Evolutionary conservation across 2,797 vertebrate species (phyloP).

Genomic region (Melanotaenia trifasciata): DNA sequence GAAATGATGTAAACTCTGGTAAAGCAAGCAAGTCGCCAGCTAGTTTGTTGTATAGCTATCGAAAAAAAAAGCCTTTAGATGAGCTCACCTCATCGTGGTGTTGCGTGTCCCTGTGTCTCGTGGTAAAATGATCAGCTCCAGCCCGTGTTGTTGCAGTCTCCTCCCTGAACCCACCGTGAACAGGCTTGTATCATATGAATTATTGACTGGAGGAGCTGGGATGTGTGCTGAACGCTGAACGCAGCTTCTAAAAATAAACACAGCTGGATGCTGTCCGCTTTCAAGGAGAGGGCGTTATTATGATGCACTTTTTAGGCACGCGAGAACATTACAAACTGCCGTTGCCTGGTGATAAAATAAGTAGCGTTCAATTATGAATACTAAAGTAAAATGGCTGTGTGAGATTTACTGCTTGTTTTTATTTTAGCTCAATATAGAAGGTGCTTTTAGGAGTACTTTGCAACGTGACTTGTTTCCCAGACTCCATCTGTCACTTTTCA

Average conservation of each 20-base stretch:
- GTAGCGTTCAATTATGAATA: too few relatives aligned
- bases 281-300: conserved; percentile 38
- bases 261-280: conserved; percentile 37
- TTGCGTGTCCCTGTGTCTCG: background rate
- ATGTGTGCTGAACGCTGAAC: conserved; percentile 29
- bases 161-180: conserved; percentile 6
- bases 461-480: conserved; percentile 36
- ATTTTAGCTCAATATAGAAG: background rate
- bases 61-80: background rate
- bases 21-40: background rate
- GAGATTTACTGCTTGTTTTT: background rate
- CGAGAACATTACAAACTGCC: background rate
- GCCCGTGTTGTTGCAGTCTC: background rate
- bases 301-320: conserved; percentile 30
- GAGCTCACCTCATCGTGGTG: conserved; percentile 36
- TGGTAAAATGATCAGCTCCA: background rate
- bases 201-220: conserved; percentile 61
- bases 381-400: too few relatives aligned
- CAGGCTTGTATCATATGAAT: conserved; percentile 57
- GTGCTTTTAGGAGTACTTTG: conserved; percentile 10
- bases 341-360: background rate
- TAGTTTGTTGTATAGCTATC: too few relatives aligned
- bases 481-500: conserved; percentile 64
- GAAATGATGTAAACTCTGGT: background rate
- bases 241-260: conserved; percentile 74